These are phyloP conservation scores for Diadegma fenestrale DNA, from an alignment of 2,888 invertebrate species.

Conservation along the genomic window DNA sequence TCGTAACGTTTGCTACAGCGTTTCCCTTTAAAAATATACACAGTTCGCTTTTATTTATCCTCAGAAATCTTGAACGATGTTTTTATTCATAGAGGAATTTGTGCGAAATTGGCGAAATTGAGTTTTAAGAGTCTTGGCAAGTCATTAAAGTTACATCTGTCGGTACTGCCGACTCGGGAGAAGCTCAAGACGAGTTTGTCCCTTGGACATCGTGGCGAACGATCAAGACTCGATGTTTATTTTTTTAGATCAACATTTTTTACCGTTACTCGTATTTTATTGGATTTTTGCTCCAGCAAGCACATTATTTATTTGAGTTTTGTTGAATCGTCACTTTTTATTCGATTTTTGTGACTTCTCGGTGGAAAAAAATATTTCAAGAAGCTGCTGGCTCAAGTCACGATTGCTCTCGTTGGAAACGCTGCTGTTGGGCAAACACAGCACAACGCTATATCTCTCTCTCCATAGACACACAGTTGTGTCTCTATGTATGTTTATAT, in stretches of 20 bases:
- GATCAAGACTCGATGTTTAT: not conserved
- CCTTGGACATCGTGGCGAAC: not conserved
- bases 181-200: not conserved
- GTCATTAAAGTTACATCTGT: not conserved
- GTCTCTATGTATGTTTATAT: not conserved
- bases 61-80: not conserved
- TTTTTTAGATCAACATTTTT: not conserved
- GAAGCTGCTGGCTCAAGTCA: slow-evolving; percentile 15
- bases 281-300: not conserved
- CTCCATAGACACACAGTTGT: not conserved
- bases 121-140: not conserved
- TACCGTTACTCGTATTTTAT: not conserved
- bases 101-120: not conserved
- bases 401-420: slow-evolving; percentile 12
- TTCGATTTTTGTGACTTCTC: not conserved
- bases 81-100: slow-evolving; percentile 4
- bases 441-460: not conserved
- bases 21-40: not conserved
- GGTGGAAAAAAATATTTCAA: slow-evolving; percentile 10
- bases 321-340: not conserved
- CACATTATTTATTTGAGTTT: not conserved
- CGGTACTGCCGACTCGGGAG: not conserved
- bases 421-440: slow-evolving; percentile 5
- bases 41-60: not conserved
- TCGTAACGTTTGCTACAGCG: not conserved